Evolutionary conservation across 2,797 vertebrate species (phyloP), one percentile per base, ranked within the genome.

Genomic region (Simalia tracyae): DNA sequence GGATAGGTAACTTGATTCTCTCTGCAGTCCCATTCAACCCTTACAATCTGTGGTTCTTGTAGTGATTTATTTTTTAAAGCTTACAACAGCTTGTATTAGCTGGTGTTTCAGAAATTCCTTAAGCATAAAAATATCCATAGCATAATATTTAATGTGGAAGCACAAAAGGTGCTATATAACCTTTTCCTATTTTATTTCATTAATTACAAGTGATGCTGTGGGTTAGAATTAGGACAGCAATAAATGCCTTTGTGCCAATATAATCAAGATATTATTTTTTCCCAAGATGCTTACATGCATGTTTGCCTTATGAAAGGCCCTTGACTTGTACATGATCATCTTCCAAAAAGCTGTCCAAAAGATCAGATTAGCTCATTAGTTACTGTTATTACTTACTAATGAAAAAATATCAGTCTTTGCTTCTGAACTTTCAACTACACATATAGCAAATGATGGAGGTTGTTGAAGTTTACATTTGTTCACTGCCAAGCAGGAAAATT

Each of bases 51-150:
- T 46, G 17, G 19, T 76, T n/a, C 17, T 36, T 19, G 15, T 19
- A 5, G 10, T 19, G 19, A 68, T 28, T 57, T 66, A 28, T 68
- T 56, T 91, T 76, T 61, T 81, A 63, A 63, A 72, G 8, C n/a
- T 36, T 14, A 36, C 68, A 54, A 50, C 84, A 57, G 57, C 76
- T 63, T 63, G 57, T 31, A 19, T 46, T 60, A 17, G 8, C 1
- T 84, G 28, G 17, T 81, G 88, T 91, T 59, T 88, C 42, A 76
- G 57, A 36, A 1, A 11, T 31, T 89, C 93, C 50, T 91, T 61
- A 87, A 86, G 91, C 42, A 57, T 15, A 91, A 90, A 93, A 56
- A 59, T 64, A 3, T 4, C n/a, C 64, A 86, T 22, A 88, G 93
- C 93, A 64, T 87, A 66, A 92, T 4, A 2, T 91, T 95, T 94